Evolutionary conservation across 2,797 vertebrate species (phyloP).

Genomic region (Channallabes apus): DNA sequence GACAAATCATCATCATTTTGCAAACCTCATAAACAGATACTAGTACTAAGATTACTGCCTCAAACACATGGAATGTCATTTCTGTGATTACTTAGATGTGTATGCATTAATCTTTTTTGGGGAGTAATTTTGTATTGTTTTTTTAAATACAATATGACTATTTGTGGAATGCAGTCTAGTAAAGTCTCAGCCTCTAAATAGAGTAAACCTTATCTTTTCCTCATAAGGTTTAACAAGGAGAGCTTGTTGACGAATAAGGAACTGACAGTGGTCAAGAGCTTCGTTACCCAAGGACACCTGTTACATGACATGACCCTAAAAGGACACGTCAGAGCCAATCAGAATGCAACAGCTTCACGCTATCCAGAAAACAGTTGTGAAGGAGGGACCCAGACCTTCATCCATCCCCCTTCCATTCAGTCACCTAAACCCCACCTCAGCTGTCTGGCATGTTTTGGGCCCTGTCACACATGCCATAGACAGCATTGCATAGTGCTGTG

Average conservation of each 20-base stretch:
- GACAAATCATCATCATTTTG: not conserved
- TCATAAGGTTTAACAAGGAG: conserved; percentile 53
- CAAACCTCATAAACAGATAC: not conserved
- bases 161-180: not conserved
- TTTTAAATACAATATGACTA: not conserved
- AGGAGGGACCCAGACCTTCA: conserved; percentile 60
- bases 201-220: conserved; percentile 44
- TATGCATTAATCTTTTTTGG: not conserved
- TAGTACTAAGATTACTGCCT: not conserved
- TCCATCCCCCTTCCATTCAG: conserved; percentile 37
- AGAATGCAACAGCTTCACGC: conserved; percentile 60
- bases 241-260: conserved; percentile 72
- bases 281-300: conserved; percentile 66
- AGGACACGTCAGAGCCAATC: conserved; percentile 79
- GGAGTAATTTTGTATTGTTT: not conserved
- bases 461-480: conserved; percentile 59
- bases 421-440: conserved; percentile 60
- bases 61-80: not conserved
- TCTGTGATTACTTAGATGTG: not conserved
- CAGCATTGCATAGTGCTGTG: conserved; percentile 34
- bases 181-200: conserved; percentile 7
- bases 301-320: conserved; percentile 77
- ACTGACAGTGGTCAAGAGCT: conserved; percentile 52
- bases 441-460: conserved; percentile 68
- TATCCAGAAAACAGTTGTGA: conserved; percentile 62